phyloP scores from a whole-genome alignment of 2,113 vertebrate species.

The Cisticola juncidis region DNA sequence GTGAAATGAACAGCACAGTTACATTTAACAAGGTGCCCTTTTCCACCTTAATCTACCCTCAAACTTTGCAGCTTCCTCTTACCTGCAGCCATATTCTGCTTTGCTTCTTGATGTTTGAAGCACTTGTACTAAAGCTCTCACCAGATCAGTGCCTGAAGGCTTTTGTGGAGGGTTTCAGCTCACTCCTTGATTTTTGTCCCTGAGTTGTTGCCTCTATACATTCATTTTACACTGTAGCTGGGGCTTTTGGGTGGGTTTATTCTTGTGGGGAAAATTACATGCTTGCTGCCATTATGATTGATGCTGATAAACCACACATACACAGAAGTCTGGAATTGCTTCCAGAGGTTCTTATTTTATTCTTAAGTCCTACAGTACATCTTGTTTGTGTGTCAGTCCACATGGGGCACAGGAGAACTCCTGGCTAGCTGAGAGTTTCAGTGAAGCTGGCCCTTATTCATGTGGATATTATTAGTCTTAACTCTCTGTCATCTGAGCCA shows the following conservation, averaged over 20 bases:
- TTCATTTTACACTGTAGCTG: background rate
- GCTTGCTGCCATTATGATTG: background rate
- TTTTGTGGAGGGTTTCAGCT: background rate
- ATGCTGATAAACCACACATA: background rate
- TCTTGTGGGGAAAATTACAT: background rate
- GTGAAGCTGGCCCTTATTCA: background rate
- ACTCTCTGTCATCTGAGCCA: background rate
- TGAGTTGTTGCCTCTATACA: background rate
- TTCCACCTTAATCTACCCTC: background rate
- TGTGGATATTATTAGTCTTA: background rate
- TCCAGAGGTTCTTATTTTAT: background rate
- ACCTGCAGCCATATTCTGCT: background rate
- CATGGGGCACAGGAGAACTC: background rate
- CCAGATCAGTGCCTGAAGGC: background rate
- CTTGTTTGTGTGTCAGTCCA: background rate
- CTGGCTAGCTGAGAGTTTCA: background rate
- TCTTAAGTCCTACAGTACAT: background rate
- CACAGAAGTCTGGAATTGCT: background rate
- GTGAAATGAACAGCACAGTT: background rate
- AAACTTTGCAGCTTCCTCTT: background rate
- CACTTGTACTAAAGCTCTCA: background rate
- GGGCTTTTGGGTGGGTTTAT: background rate
- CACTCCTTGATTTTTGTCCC: background rate
- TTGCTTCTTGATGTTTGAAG: background rate
- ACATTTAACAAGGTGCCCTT: background rate